Percentiles rank a stretch among this genome's conserved stretches.
phyloP scores from a whole-genome alignment of 2,113 vertebrate genomes.

The Trachemys scripta region DNA sequence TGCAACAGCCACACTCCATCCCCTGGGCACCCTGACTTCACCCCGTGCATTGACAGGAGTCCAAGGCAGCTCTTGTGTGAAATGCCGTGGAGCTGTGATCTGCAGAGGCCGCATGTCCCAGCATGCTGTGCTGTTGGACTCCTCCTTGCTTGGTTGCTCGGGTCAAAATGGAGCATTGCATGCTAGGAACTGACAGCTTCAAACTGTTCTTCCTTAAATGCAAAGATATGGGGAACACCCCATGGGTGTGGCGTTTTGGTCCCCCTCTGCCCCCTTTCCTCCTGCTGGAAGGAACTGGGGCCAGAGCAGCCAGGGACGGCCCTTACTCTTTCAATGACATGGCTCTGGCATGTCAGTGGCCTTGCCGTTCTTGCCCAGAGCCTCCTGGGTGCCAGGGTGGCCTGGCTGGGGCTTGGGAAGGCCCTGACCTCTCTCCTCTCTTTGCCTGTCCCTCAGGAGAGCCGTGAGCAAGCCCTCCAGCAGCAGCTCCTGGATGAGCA shows the following conservation, averaged over 20 bases:
- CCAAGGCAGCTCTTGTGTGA: background rate
- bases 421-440: background rate
- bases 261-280: background rate
- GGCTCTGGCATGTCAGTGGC: background rate
- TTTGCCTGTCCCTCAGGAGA: conserved; percentile 79
- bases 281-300: too few relatives aligned
- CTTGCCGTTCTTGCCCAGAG: background rate
- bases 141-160: background rate
- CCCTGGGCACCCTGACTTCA: too few relatives aligned
- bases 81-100: too few relatives aligned
- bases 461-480: conserved; percentile 77
- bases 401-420: rapidly evolving
- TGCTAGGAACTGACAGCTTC: rapidly evolving
- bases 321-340: background rate
- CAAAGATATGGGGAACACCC: background rate
- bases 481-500: conserved; percentile 80
- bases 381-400: background rate
- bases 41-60: background rate
- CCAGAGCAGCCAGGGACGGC: background rate
- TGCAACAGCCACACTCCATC: background rate
- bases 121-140: background rate
- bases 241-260: background rate
- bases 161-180: background rate
- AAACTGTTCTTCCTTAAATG: background rate
- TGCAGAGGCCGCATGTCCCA: background rate